These are phyloP conservation scores for Leptopterna dolabrata DNA, from an alignment of 2,888 invertebrate species.

Conservation along the genomic window DNA sequence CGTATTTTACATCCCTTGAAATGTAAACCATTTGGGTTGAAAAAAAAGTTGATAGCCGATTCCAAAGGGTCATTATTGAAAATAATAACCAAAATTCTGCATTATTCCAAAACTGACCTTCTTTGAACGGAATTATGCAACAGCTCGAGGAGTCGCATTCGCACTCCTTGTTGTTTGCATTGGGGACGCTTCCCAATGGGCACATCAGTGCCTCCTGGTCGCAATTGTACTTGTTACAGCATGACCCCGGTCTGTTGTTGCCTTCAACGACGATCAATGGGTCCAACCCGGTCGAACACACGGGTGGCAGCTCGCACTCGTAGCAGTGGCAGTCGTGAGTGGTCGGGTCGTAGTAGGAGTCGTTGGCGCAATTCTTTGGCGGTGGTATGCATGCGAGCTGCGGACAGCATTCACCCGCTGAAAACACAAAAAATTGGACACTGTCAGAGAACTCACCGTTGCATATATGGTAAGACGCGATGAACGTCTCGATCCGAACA, in stretches of 20 bases:
- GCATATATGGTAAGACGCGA: too few relatives aligned
- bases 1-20: too few relatives aligned
- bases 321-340: not conserved
- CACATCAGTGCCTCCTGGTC: not conserved
- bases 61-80: too few relatives aligned
- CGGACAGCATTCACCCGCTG: not conserved
- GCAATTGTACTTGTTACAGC: not conserved
- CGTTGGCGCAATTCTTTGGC: not conserved
- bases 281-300: not conserved
- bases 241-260: not conserved
- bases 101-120: not conserved
- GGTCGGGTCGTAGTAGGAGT: not conserved
- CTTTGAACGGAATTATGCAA: not conserved
- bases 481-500: too few relatives aligned
- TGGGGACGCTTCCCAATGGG: not conserved
- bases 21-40: too few relatives aligned
- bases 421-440: too few relatives aligned
- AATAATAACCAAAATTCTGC: too few relatives aligned
- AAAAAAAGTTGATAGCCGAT: too few relatives aligned
- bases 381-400: not conserved
- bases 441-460: too few relatives aligned
- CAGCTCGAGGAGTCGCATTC: not conserved
- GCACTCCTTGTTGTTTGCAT: not conserved
- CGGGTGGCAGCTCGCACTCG: not conserved
- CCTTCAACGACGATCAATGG: not conserved